Percentiles rank a stretch among this genome's conserved stretches.
Evolutionary conservation across 2,113 vertebrate species (phyloP).

Genomic region (Cercocebus atys): DNA sequence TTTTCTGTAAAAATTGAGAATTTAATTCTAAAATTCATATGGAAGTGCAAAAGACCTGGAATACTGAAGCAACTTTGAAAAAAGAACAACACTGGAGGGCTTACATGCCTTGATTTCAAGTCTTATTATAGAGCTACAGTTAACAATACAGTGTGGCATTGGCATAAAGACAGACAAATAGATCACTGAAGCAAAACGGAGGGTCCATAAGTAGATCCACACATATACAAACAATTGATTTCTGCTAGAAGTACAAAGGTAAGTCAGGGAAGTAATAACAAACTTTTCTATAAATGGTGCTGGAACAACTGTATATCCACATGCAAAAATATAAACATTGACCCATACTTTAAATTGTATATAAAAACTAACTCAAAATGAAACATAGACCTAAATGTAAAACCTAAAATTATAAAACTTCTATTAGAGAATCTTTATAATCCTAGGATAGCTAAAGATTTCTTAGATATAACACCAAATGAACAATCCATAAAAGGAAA

Average conservation of each 20-base stretch:
- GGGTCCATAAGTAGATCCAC: background rate
- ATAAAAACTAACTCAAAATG: slow-evolving; percentile 8
- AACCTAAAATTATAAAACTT: background rate
- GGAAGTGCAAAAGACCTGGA: background rate
- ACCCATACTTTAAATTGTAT: background rate
- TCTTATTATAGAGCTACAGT: background rate
- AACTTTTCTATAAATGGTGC: background rate
- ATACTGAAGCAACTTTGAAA: background rate
- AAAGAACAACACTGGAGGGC: background rate
- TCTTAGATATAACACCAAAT: background rate
- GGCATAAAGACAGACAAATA: background rate
- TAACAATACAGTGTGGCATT: background rate
- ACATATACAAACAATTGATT: background rate
- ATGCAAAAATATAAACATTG: background rate
- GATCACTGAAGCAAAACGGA: background rate
- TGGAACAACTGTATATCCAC: background rate
- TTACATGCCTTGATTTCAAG: background rate
- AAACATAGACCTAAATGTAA: slow-evolving; percentile 16
- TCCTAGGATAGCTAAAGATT: background rate
- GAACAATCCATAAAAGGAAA: background rate
- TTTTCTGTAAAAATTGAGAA: background rate
- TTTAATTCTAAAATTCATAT: slow-evolving; percentile 8
- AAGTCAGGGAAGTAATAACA: background rate
- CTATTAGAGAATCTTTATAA: background rate
- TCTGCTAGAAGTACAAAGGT: background rate